Evolutionary conservation across 2,113 vertebrate genomes (phyloP).

Genomic region (Cathartes aura): DNA sequence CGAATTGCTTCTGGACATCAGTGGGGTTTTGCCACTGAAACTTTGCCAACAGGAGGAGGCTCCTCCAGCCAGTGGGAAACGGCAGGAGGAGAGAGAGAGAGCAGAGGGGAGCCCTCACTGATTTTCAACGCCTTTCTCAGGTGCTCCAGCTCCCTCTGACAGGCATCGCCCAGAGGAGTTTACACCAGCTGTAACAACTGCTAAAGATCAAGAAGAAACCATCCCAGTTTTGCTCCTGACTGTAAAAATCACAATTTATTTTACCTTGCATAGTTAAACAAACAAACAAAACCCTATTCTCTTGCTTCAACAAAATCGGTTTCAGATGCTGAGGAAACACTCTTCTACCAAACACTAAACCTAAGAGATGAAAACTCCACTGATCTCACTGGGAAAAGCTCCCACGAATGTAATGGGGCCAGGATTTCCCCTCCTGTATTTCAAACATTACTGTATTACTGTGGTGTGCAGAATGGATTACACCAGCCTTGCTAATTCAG

Average conservation of each 20-base stretch:
- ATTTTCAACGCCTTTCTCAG: neutral
- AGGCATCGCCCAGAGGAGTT: neutral
- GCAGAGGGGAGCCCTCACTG: neutral
- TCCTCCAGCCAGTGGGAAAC: neutral
- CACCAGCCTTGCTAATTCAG: neutral
- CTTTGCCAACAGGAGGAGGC: accelerated
- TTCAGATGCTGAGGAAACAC: neutral
- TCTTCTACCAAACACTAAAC: neutral
- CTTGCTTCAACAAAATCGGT: neutral
- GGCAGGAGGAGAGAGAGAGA: neutral
- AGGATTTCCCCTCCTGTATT: neutral
- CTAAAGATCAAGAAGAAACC: neutral
- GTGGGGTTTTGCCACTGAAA: neutral
- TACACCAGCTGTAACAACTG: neutral
- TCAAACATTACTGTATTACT: neutral
- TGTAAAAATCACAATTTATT: neutral
- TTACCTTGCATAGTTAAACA: neutral
- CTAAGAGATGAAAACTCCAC: neutral
- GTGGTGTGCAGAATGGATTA: neutral
- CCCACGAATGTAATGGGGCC: accelerated
- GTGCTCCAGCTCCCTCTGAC: neutral
- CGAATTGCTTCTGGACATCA: accelerated
- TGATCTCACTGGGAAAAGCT: neutral
- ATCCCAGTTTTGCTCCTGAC: neutral
- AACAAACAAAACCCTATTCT: neutral